Evolutionary conservation across 2,888 invertebrate species (phyloP).

Genomic region (Iphiclides podalirius): DNA sequence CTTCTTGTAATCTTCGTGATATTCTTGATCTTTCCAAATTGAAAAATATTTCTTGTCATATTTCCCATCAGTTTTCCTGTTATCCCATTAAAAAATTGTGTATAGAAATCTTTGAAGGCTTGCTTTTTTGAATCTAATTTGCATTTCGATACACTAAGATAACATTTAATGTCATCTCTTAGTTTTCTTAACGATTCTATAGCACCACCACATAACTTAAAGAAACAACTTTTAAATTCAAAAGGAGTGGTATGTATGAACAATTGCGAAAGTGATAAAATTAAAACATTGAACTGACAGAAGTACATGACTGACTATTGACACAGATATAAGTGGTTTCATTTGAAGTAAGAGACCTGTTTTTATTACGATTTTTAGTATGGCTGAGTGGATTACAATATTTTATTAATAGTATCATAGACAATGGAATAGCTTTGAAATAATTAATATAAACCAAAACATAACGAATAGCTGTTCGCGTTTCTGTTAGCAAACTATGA

Average conservation of each 20-base stretch:
- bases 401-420: too few species aligned
- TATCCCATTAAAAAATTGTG: conserved; percentile 29
- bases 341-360: too few species aligned
- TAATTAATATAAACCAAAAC: too few species aligned
- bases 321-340: too few species aligned
- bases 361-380: too few species aligned
- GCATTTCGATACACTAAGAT: conserved; percentile 17
- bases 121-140: conserved; percentile 28
- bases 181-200: conserved; percentile 16
- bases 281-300: conserved; percentile 1
- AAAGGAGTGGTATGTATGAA: not conserved
- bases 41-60: too few species aligned
- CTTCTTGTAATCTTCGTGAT: conserved; percentile 1
- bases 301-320: not conserved
- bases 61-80: not conserved
- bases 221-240: conserved; percentile 10
- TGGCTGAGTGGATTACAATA: too few species aligned
- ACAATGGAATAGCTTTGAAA: too few species aligned
- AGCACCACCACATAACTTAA: conserved; percentile 1
- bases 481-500: too few species aligned
- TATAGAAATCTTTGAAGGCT: conserved; percentile 33
- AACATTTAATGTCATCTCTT: conserved; percentile 12
- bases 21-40: not conserved
- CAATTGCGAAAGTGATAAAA: conserved; percentile 7
- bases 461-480: too few species aligned